Conservation (phyloP, 2,888 invertebrate species). For the Margaritifera margaritifera region DNA sequence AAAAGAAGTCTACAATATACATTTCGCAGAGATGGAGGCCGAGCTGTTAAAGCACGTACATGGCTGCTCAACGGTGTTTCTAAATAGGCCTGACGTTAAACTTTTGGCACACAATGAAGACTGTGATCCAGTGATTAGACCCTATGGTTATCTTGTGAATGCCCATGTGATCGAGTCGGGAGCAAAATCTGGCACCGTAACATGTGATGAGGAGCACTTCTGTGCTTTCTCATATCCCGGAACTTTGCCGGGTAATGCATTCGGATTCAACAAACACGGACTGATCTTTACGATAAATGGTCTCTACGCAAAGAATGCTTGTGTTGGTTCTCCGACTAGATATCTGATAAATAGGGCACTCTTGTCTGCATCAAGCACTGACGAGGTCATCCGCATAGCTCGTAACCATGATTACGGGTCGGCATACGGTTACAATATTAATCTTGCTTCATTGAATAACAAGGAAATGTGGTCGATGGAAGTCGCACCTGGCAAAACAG, state of each 20-base stretch:
- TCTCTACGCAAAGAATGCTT: not conserved
- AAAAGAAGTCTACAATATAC: slow-evolving; percentile 24
- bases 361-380: slow-evolving; percentile 1
- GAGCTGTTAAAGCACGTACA: slow-evolving; percentile 8
- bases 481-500: slow-evolving; percentile 1
- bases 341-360: not conserved
- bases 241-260: slow-evolving; percentile 16
- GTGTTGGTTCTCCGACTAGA: not conserved
- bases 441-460: slow-evolving; percentile 1
- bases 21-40: not conserved
- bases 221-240: slow-evolving; percentile 33
- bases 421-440: slow-evolving; percentile 1
- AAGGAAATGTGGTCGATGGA: slow-evolving; percentile 7
- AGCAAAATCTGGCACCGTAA: not conserved
- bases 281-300: slow-evolving; percentile 1
- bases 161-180: slow-evolving; percentile 20
- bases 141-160: slow-evolving; percentile 30
- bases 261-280: slow-evolving; percentile 15
- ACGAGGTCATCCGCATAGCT: not conserved
- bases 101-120: slow-evolving; percentile 31
- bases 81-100: slow-evolving; percentile 21
- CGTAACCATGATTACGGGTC: not conserved
- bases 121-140: slow-evolving; percentile 29
- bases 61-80: slow-evolving; percentile 36
- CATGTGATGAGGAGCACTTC: slow-evolving; percentile 22